Base-by-base conservation (phyloP, 2,797 vertebrate species). In the Peromyscus aztecus region DNA sequence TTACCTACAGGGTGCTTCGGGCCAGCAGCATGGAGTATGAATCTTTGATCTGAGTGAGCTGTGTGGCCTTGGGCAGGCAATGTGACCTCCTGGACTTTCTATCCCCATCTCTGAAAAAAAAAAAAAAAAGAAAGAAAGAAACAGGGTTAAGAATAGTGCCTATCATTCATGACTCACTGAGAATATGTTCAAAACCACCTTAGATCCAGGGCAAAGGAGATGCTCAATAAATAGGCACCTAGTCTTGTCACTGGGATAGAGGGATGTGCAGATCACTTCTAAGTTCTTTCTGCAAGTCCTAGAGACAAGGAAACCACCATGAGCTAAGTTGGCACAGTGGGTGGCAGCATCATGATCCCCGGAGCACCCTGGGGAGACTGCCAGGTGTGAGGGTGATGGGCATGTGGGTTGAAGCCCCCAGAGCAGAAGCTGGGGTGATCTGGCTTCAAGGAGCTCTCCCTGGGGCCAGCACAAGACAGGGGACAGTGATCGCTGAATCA, bases 401-500 rank as follows among this genome's bases (percentile, higher is more conserved):
- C 71, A 65, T 37, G 43, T 7, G 23, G 31, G 75, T 6, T 78
- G 59, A 78, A 49, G 4, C 55, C 87, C 71, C 57, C 71, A 43
- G 12, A 34, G 14, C 24, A 27, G 52, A 73, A 31, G 24, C 86
- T 75, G 86, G 69, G 52, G 24, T 75, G 11, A 31, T 9, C 7
- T 0, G 65, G 52, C 59, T 13, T 29, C 37, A 0, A 0, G 1
- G 92, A 71, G 57, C 43, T 37, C 37, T 65, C 16, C 73, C 82
- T 37, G 9, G 2, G 23, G 67, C 61, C 61, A 9, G 63, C 14
- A 0, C 17, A 12, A 85, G 84, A 37, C 81, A 0, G 0, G 5
- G 63, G 95, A 82, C 69, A 34, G 61, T 2, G 52, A 95, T 98
- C 97, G 43, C 95, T 13, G 91, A 89, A 98, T 97, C 98, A 98